Evolutionary conservation across 2,888 invertebrate species (phyloP), one percentile per base, ranked within the genome.

Genomic region (Drosophila melanosoma): DNA sequence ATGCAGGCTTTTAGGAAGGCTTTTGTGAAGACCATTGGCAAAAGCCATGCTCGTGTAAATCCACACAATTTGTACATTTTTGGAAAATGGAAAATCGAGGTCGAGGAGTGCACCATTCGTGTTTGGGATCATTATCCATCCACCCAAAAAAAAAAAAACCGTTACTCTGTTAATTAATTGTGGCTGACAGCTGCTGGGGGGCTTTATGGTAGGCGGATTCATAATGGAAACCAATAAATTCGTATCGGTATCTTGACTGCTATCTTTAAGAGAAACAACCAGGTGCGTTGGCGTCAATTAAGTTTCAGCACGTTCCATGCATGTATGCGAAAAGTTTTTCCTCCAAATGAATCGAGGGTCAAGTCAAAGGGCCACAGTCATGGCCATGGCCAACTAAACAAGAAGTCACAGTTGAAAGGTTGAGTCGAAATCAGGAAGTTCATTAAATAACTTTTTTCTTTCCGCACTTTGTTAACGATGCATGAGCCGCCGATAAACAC

Each of bases 251-350:
- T 74, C 33, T 60, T 20, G 48, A 29, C 12, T 49, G 35, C 35
- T 42, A 29, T 36, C 70, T 78, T 75, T 57, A 79, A 78, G 79
- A 23, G 56, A 12, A 8, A 29, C 48, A 33, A 15, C 8, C 64
- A 80, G 68, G 69, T 69, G 64, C 8, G 65, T 32, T 65, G 53
- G 65, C 59, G 65, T 61, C 82, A 83, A 86, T 86, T 85, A 86
- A 86, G 88, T 88, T 83, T 82, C 54, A 74, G 82, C 86, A 86
- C 86, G 88, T 87, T 74, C 74, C 80, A 69, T 57, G 54, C 68
- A 76, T 81, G 83, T 77, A 69, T 71, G 81, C 73, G 70, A 82
- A 85, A 86, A 86, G 59, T 85, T 85, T 82, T 80, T 54, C 69
- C 69, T 70, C 71, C 83, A 85, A 86, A 82, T 86, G 76, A 87